A percentile compares a stretch with the other conserved stretches of the same genome.
These are phyloP conservation scores for Coenobita brevimanus DNA, from an alignment of 1,140 invertebrate genomes.

Conservation along the genomic window DNA sequence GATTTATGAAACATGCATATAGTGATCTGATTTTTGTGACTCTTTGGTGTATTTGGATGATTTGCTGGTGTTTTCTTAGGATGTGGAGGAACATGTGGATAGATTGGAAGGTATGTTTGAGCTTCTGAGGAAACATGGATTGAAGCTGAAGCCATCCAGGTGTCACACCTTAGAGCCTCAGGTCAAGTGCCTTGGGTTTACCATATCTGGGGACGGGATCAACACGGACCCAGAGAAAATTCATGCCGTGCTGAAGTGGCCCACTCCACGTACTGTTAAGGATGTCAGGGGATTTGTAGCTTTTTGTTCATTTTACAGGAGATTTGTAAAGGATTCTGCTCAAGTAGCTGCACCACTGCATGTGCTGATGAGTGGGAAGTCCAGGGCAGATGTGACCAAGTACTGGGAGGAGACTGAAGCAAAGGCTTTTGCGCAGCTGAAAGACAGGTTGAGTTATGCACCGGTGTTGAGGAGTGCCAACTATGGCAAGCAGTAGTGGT, in stretches of 20 bases:
- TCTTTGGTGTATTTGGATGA: slow-evolving; percentile 14
- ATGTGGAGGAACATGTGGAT: background rate
- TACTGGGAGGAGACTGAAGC: background rate
- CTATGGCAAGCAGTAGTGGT: background rate
- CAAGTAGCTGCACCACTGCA: slow-evolving; percentile 11
- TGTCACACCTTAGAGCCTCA: background rate
- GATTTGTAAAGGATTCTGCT: slow-evolving; percentile 14
- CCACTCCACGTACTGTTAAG: slow-evolving; percentile 2
- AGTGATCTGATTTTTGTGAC: slow-evolving; percentile 14
- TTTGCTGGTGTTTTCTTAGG: background rate
- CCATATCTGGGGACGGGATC: background rate
- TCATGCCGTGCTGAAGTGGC: slow-evolving; percentile 12
- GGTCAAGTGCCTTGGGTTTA: slow-evolving; percentile 17
- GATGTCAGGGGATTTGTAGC: slow-evolving; percentile 19
- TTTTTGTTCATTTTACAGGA: slow-evolving; percentile 23
- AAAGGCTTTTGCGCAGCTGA: background rate
- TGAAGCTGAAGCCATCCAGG: slow-evolving; percentile 17
- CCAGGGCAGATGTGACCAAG: background rate
- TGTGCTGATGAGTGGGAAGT: background rate
- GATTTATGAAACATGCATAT: background rate
- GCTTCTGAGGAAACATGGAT: background rate
- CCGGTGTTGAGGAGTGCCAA: background rate
- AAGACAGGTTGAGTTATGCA: background rate
- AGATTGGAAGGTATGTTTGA: background rate
- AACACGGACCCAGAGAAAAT: slow-evolving; percentile 16